These are phyloP conservation scores for Caenorhabditis virilis DNA, from an alignment of 2,888 invertebrate genomes.

Conservation along the genomic window DNA sequence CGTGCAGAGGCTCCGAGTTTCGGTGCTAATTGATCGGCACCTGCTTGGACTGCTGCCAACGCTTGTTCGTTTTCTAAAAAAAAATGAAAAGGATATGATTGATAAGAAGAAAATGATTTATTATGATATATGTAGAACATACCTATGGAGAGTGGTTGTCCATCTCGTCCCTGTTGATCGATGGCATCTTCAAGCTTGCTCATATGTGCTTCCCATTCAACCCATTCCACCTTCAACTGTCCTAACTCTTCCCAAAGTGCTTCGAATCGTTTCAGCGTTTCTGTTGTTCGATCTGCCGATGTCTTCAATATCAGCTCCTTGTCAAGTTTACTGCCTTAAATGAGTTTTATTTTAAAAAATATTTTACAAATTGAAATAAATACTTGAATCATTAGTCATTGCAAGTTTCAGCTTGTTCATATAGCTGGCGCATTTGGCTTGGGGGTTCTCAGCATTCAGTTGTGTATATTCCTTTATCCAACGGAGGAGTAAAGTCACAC, in stretches of 20 bases:
- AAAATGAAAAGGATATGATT: too few relatives aligned
- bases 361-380: not conserved
- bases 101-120: too few relatives aligned
- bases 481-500: slow-evolving; percentile 54
- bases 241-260: slow-evolving; percentile 34
- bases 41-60: slow-evolving; percentile 31
- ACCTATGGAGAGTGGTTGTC: slow-evolving; percentile 11
- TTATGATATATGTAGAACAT: too few relatives aligned
- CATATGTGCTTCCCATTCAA: slow-evolving; percentile 47
- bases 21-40: slow-evolving; percentile 50
- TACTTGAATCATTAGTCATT: slow-evolving; percentile 18
- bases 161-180: slow-evolving; percentile 20
- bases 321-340: slow-evolving; percentile 42
- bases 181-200: slow-evolving; percentile 42
- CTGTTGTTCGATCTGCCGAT: slow-evolving; percentile 23
- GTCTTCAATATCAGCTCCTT: slow-evolving; percentile 36
- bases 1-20: slow-evolving; percentile 49
- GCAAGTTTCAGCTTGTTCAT: slow-evolving; percentile 34
- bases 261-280: slow-evolving; percentile 39
- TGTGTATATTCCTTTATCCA: slow-evolving; percentile 61
- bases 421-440: slow-evolving; percentile 47
- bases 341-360: not conserved
- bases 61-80: slow-evolving; percentile 26
- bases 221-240: slow-evolving; percentile 42
- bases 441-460: slow-evolving; percentile 54